Percentiles rank a stretch among this genome's conserved stretches.
These are phyloP conservation scores for Linhomoeus sp. DNA, from an alignment of 2,888 invertebrate genomes.

Conservation along the genomic window DNA sequence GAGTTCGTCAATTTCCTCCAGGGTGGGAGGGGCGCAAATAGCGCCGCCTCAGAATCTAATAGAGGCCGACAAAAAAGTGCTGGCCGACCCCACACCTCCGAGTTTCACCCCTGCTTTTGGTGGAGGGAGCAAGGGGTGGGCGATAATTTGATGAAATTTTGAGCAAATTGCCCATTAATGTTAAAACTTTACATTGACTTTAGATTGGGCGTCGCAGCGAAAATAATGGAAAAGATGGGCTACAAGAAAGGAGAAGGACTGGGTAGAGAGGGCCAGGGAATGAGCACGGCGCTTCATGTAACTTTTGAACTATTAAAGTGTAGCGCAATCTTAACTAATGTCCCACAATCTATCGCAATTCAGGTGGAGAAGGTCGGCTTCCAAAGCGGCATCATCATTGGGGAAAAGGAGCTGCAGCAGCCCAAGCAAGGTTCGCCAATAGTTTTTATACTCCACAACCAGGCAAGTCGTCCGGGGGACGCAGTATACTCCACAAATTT, in stretches of 20 bases:
- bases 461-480: no score
- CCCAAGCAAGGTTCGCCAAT: slow-evolving; percentile 14
- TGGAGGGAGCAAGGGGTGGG: slow-evolving; percentile 3
- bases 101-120: slow-evolving; percentile 3
- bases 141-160: no score
- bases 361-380: no score
- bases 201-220: slow-evolving; percentile 60
- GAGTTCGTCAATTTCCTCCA: no score
- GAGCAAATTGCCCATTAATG: no score
- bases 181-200: no score
- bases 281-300: slow-evolving; percentile 75
- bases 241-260: slow-evolving; percentile 93
- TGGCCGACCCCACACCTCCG: no score
- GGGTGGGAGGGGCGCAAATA: slow-evolving; percentile 74
- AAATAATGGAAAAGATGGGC: slow-evolving; percentile 98
- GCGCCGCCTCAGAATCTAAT: slow-evolving; percentile 84
- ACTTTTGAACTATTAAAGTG: no score
- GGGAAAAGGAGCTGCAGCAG: slow-evolving; percentile 59
- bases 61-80: slow-evolving; percentile 32
- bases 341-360: no score
- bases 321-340: no score
- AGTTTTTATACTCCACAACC: no score
- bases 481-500: no score
- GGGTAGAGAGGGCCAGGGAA: slow-evolving; percentile 89
- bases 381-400: slow-evolving; percentile 81